Conservation (phyloP, 2,113 vertebrate genomes). For the Ochotona curzoniae region DNA sequence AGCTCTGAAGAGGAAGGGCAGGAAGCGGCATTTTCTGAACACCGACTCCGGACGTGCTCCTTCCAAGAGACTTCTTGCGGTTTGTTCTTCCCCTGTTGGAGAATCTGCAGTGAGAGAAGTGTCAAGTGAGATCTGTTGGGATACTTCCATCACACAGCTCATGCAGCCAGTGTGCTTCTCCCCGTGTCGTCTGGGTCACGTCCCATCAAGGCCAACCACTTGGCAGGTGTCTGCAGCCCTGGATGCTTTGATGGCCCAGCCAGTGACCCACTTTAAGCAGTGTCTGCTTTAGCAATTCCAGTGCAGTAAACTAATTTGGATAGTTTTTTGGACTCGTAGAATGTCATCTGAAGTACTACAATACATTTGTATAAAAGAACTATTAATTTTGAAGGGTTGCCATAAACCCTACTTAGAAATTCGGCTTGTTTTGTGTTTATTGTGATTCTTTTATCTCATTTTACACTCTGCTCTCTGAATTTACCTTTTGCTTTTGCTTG, state of each 20-base stretch:
- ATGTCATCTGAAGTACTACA: conserved; percentile 57
- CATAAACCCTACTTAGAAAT: conserved; percentile 52
- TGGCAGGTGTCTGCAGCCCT: conserved; percentile 67
- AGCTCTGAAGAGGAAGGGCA: conserved; percentile 17
- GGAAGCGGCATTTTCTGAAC: conserved; percentile 57
- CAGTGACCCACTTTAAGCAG: conserved; percentile 72
- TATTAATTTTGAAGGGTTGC: conserved; percentile 43
- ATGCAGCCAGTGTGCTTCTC: conserved; percentile 49
- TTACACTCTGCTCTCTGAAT: conserved; percentile 11
- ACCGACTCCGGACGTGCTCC: conserved; percentile 9
- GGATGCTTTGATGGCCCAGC: conserved; percentile 55
- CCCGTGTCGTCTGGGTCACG: conserved; percentile 50
- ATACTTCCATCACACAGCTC: conserved; percentile 57
- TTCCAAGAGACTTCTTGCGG: conserved; percentile 40
- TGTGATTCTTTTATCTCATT: conserved; percentile 19
- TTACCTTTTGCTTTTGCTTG: conserved; percentile 54
- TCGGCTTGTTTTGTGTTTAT: background rate
- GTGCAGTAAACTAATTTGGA: conserved; percentile 63
- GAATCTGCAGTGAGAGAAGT: conserved; percentile 50
- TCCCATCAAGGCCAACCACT: conserved; percentile 65
- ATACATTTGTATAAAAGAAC: conserved; percentile 59
- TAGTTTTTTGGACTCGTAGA: conserved; percentile 59
- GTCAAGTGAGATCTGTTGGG: conserved; percentile 61
- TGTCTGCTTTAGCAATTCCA: conserved; percentile 68
- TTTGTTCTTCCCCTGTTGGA: conserved; percentile 44